phyloP scores from a whole-genome alignment of 2,113 vertebrate genomes.

The Tupaia tana region DNA sequence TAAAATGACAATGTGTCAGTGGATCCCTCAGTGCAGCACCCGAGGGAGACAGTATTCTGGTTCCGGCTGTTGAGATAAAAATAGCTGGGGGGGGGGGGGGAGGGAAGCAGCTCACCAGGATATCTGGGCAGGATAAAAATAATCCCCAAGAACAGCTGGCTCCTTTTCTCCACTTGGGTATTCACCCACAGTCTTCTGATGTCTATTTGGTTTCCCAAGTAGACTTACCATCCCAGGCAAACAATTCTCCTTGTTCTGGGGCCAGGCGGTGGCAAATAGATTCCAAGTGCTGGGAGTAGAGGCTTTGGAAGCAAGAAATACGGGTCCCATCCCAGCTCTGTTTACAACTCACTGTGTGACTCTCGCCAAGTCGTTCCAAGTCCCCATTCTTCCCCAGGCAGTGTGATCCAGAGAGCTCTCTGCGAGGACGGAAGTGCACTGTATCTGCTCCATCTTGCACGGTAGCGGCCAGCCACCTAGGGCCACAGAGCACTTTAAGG shows the following conservation, averaged over 20 bases:
- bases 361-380: constrained; percentile 1
- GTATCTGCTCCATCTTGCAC: background rate
- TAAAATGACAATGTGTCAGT: background rate
- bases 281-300: constrained; percentile 50
- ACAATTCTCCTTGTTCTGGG: constrained; percentile 64
- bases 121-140: constrained; percentile 77
- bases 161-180: constrained; percentile 56
- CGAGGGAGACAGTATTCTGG: background rate
- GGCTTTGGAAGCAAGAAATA: constrained; percentile 53
- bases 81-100: constrained; percentile 38
- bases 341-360: constrained; percentile 23
- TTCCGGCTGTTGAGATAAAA: constrained; percentile 61
- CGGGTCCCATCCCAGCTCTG: constrained; percentile 58
- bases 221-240: constrained; percentile 57
- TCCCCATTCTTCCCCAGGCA: background rate
- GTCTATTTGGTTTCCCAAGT: constrained; percentile 69
- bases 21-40: background rate
- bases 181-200: constrained; percentile 68
- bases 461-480: background rate
- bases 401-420: background rate
- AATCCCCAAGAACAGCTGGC: constrained; percentile 42
- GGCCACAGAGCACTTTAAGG: background rate
- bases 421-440: background rate
- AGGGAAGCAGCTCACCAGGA: background rate
- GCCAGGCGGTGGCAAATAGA: constrained; percentile 60